Evolutionary conservation across 2,888 invertebrate genomes (phyloP).

Genomic region (Phyllotreta cruciferae): DNA sequence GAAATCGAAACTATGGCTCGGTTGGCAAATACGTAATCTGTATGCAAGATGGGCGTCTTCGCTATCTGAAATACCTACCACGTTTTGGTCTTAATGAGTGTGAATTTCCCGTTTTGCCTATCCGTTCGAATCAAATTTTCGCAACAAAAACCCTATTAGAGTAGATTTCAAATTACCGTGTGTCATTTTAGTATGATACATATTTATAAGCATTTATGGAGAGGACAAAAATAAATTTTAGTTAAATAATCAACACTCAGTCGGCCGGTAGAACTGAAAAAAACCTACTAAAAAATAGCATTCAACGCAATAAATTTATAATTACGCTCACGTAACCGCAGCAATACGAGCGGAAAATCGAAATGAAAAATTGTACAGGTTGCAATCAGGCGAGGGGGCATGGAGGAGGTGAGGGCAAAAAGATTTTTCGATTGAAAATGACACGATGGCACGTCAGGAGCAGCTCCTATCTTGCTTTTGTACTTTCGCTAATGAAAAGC

Average conservation of each 20-base stretch:
- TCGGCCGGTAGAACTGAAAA: too few species aligned
- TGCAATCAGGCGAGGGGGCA: constrained; percentile 33
- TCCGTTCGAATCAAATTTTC: constrained; percentile 33
- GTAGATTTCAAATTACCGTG: constrained; percentile 17
- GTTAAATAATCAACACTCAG: too few species aligned
- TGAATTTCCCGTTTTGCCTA: constrained; percentile 25
- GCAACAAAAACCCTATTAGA: constrained; percentile 32
- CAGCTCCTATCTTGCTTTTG: constrained; percentile 41
- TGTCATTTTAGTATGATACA: constrained; percentile 9
- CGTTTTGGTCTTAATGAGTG: constrained; percentile 40
- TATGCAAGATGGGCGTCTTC: constrained; percentile 54
- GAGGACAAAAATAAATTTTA: too few species aligned
- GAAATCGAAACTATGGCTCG: constrained; percentile 56
- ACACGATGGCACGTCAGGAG: constrained; percentile 44
- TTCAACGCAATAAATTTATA: constrained; percentile 3
- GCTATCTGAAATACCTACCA: constrained; percentile 42
- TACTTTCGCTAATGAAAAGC: constrained; percentile 45
- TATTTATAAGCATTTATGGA: too few species aligned
- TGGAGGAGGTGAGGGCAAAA: constrained; percentile 6
- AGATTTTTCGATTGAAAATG: constrained; percentile 41
- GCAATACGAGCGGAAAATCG: background rate
- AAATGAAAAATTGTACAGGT: constrained; percentile 15
- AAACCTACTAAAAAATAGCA: background rate
- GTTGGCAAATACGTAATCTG: constrained; percentile 57
- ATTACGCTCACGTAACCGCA: constrained; percentile 3